These are phyloP conservation scores for Myodes glareolus DNA, from an alignment of 2,113 vertebrate genomes.

Conservation along the genomic window DNA sequence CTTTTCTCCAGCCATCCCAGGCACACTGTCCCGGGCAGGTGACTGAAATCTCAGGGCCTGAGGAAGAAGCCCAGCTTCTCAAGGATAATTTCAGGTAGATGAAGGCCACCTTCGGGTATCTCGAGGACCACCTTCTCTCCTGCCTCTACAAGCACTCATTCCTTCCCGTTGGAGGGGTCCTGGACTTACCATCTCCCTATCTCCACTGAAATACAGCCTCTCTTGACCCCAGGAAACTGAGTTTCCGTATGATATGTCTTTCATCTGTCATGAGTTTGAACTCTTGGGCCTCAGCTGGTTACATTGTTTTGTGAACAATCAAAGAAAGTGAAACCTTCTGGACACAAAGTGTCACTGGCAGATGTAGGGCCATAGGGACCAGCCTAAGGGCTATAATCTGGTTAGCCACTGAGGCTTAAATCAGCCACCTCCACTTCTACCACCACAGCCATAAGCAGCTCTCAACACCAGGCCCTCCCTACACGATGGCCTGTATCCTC, in stretches of 20 bases:
- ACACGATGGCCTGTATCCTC: neutral
- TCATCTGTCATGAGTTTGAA: neutral
- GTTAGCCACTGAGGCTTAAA: neutral
- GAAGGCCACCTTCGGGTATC: neutral
- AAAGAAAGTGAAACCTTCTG: neutral
- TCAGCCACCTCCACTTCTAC: too few relatives aligned
- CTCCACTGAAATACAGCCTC: neutral
- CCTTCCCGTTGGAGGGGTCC: neutral
- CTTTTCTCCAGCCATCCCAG: too few relatives aligned
- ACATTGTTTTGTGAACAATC: neutral
- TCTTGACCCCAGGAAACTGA: neutral
- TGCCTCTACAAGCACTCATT: rapidly evolving
- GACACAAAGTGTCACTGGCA: neutral
- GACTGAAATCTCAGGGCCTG: neutral
- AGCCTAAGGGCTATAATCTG: neutral
- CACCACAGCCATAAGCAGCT: neutral
- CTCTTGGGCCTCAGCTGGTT: neutral
- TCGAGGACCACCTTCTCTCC: neutral
- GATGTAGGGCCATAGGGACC: neutral
- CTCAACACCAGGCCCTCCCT: neutral
- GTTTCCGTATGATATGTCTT: too few relatives aligned
- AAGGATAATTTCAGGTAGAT: neutral
- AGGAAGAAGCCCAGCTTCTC: too few relatives aligned
- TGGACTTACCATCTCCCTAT: too few relatives aligned
- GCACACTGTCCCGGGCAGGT: neutral